Percentiles rank a stretch among this genome's conserved stretches.
phyloP scores from a whole-genome alignment of 2,888 invertebrate species.

The Margaritifera margaritifera region DNA sequence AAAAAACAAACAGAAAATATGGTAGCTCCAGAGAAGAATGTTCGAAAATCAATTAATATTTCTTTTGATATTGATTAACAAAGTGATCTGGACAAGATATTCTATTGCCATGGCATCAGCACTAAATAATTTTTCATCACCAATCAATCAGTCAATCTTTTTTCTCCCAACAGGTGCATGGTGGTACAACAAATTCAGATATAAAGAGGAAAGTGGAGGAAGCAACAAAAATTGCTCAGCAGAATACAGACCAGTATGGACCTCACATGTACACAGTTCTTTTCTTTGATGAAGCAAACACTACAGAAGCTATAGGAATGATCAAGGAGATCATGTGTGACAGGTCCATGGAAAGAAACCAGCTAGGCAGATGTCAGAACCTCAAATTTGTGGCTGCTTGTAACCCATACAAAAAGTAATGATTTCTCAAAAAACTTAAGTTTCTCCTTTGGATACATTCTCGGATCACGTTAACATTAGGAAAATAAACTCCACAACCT shows the following conservation, averaged over 20 bases:
- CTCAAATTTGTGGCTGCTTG: constrained; percentile 69
- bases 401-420: constrained; percentile 69
- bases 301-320: constrained; percentile 67
- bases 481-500: no score
- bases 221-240: constrained; percentile 51
- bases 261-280: constrained; percentile 59
- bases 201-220: constrained; percentile 59
- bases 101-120: no score
- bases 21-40: no score
- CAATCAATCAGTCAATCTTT: neutral
- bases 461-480: no score
- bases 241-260: constrained; percentile 42
- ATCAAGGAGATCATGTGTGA: constrained; percentile 71
- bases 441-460: no score
- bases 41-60: no score
- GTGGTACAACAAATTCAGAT: constrained; percentile 63
- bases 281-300: constrained; percentile 71
- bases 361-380: constrained; percentile 41
- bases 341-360: constrained; percentile 57
- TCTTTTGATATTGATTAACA: no score
- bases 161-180: constrained; percentile 56
- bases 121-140: no score
- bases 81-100: no score
- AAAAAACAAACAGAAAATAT: no score
- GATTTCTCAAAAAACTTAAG: neutral